phyloP scores from a whole-genome alignment of 2,797 vertebrate species.

The Mustela erminea region DNA sequence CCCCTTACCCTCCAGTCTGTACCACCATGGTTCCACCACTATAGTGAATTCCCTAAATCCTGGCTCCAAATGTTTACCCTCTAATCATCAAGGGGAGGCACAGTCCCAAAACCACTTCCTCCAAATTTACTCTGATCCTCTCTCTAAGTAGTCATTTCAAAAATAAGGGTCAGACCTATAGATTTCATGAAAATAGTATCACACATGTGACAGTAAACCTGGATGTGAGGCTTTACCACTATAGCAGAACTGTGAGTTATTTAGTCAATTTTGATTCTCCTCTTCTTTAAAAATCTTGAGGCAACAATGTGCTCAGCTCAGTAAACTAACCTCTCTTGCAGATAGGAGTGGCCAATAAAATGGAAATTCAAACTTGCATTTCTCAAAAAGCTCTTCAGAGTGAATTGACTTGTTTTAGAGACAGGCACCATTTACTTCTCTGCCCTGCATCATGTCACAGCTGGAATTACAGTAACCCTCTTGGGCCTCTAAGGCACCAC shows the following conservation, averaged over 20 bases:
- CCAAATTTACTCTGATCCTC: conserved; percentile 2
- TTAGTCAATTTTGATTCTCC: not conserved
- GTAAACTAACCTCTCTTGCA: not conserved
- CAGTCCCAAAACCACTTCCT: not conserved
- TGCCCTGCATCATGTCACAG: not conserved
- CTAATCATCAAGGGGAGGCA: not conserved
- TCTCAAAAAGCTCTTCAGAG: not conserved
- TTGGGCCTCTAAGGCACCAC: not conserved
- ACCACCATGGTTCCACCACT: not conserved
- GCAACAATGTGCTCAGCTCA: not conserved
- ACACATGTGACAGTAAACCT: not conserved
- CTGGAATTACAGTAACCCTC: not conserved
- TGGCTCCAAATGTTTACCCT: not conserved
- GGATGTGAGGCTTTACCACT: not conserved
- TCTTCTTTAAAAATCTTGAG: conserved; percentile 26
- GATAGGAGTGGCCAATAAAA: not conserved
- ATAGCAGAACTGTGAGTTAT: not conserved
- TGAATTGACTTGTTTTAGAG: not conserved
- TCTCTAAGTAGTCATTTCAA: not conserved
- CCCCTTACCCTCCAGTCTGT: not conserved
- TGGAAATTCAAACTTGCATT: not conserved
- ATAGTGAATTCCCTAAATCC: not conserved
- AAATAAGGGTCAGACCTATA: not conserved
- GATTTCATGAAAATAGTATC: not conserved
- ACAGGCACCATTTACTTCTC: not conserved